Base-by-base conservation (phyloP, 2,888 invertebrate genomes). In the Idaea dimidiata region DNA sequence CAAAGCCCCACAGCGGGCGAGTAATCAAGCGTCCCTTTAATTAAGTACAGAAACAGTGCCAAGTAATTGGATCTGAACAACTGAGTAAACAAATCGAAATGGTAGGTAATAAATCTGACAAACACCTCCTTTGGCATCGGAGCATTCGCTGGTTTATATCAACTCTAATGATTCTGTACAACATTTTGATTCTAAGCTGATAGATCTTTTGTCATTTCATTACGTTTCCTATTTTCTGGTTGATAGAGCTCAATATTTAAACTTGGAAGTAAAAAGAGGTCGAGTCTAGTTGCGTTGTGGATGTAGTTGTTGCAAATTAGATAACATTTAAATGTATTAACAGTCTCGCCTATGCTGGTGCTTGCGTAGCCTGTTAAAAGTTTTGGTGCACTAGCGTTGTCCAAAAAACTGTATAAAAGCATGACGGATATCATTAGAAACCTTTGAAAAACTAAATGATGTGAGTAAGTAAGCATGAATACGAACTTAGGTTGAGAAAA, bases 41-140 rank as follows among this genome's bases (percentile, higher is more conserved):
- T 92, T 92, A 92, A 91, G 91, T 90, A 91, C 91, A 92, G 91
- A 90, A 91, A 90, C 91, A 90, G 91, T 91, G 89, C 87, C 91
- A 91, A 92, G 91, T 91, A 92, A 92, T 92, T 92, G 91, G 91
- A 91, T 91, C 91, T 90, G 89, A 92, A 91, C 91, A 91, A 91
- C 91, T 87, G 89, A 89, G 90, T 91, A 92, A 92, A 91, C 91
- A 92, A 91, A 92, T 92, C 91, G 89, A 90, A 91, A 91, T 90
- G 84, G 89, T 84, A 85, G 88, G 89, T 89, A 89, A 92, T 91
- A 91, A 91, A 91, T 91, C 91, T 87, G 83, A 85, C 81, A 87
- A 91, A 91, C 91, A 91, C 91, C 90, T 91, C 87, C 84, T 89
- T 86, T 84, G 80, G 86, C 84, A 82, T 85, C 83, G 59, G 64